Conservation (phyloP, 1,140 invertebrate genomes). For the Ceratina australensis region DNA sequence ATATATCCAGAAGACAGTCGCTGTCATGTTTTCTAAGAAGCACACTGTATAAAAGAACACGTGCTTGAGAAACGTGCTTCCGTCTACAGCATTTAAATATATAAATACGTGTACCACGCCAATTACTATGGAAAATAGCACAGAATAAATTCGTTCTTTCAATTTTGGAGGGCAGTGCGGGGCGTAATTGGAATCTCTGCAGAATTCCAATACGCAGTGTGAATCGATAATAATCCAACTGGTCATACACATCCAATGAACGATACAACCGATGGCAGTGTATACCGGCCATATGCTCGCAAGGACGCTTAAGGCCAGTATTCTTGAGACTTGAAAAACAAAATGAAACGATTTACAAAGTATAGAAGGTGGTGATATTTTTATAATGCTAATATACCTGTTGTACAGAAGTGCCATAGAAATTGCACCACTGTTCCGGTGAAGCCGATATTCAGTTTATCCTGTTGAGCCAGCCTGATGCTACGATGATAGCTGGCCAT, state of each 20-base stretch:
- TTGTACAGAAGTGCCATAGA: conserved; percentile 89
- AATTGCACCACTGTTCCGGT: conserved; percentile 85
- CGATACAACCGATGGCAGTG: conserved; percentile 81
- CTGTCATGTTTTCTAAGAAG: conserved; percentile 84
- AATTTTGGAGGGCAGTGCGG: conserved; percentile 70
- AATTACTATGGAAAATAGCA: conserved; percentile 84
- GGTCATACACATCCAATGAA: conserved; percentile 89
- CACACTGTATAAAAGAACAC: conserved; percentile 84
- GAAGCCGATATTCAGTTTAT: conserved; percentile 86
- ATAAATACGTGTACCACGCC: conserved; percentile 87
- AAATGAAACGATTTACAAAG: conserved; percentile 42
- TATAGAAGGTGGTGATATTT: conserved; percentile 13
- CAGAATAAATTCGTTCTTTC: conserved; percentile 79
- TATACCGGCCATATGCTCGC: conserved; percentile 83
- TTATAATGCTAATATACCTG: conserved; percentile 80
- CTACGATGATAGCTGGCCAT: conserved; percentile 91
- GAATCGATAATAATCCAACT: conserved; percentile 82
- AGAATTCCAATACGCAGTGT: conserved; percentile 73
- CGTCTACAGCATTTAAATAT: conserved; percentile 84
- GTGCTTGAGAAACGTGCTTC: conserved; percentile 83
- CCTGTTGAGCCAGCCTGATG: conserved; percentile 86
- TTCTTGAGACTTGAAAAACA: conserved; percentile 83
- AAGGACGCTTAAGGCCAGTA: conserved; percentile 84
- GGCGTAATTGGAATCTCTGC: conserved; percentile 64
- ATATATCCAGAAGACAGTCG: conserved; percentile 81